Conservation (phyloP, 23 tunicate species). For the Corella eumyota region DNA sequence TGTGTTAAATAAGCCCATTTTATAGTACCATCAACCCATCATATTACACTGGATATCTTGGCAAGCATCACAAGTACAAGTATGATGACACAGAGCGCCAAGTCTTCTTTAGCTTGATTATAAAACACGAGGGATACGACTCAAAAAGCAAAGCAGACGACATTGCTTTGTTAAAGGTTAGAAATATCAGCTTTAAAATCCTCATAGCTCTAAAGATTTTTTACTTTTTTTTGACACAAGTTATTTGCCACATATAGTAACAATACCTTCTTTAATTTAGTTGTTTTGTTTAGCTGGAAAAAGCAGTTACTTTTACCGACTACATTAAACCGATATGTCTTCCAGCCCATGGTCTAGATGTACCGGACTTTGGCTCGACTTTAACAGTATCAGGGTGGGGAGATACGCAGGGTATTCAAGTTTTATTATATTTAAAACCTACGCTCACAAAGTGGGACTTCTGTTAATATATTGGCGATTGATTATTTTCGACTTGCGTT, state of each 20-base stretch:
- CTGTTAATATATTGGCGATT: too few relatives aligned
- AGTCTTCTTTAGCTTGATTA: not conserved
- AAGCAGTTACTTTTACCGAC: not conserved
- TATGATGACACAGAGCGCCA: not conserved
- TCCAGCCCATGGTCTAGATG: not conserved
- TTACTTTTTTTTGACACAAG: too few relatives aligned
- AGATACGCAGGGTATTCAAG: not conserved
- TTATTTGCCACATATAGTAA: too few relatives aligned
- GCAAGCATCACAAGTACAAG: slow-evolving; percentile 6
- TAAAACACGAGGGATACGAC: slow-evolving; percentile 5
- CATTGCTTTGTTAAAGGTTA: slow-evolving; percentile 8
- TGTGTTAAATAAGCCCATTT: too few relatives aligned
- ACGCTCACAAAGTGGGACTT: too few relatives aligned
- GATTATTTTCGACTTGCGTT: too few relatives aligned
- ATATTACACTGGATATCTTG: slow-evolving; percentile 9
- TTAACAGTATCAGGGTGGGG: slow-evolving; percentile 7
- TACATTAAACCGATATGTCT: slow-evolving; percentile 1
- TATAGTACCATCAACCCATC: not conserved
- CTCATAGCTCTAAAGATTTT: too few relatives aligned
- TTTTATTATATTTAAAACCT: too few relatives aligned
- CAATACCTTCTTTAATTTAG: too few relatives aligned
- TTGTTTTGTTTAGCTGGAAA: not conserved
- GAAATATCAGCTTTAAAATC: not conserved
- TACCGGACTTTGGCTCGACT: not conserved
- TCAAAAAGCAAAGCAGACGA: slow-evolving; percentile 6